Percentiles rank a stretch among this genome's conserved stretches.
Conservation (phyloP, 2,113 vertebrate genomes). For the Atlantisia rogersi region DNA sequence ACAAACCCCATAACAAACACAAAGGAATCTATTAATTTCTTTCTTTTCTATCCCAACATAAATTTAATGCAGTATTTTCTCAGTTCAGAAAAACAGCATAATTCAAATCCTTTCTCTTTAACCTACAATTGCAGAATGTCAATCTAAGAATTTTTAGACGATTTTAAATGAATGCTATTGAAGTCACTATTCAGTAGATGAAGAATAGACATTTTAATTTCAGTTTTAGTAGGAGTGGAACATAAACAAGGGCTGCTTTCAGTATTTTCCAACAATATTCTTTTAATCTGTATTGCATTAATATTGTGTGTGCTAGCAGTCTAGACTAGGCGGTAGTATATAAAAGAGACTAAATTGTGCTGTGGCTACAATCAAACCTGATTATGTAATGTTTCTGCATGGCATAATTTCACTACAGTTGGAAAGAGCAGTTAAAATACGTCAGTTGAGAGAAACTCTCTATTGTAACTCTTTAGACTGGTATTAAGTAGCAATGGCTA, state of each 20-base stretch:
- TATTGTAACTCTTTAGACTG: not conserved
- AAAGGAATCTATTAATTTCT: not conserved
- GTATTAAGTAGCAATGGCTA: not conserved
- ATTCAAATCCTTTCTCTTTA: constrained; percentile 13
- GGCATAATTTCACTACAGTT: constrained; percentile 34
- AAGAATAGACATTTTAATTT: constrained; percentile 66
- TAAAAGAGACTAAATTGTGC: constrained; percentile 49
- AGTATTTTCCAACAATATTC: constrained; percentile 54
- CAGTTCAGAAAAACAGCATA: not conserved
- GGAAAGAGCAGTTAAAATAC: constrained; percentile 25
- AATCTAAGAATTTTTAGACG: constrained; percentile 28
- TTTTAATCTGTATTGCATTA: constrained; percentile 53
- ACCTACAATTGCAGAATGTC: constrained; percentile 30
- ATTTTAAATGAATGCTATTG: constrained; percentile 39
- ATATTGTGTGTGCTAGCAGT: constrained; percentile 51
- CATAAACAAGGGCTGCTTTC: constrained; percentile 56
- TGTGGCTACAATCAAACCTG: constrained; percentile 64
- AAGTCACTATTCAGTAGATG: constrained; percentile 53
- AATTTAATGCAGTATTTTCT: not conserved
- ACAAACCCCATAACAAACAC: not conserved
- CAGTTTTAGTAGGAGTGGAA: constrained; percentile 51
- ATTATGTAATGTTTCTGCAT: constrained; percentile 64
- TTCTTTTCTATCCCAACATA: not conserved
- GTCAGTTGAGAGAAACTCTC: not conserved
- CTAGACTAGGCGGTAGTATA: constrained; percentile 45